Evolutionary conservation across 2,888 invertebrate genomes (phyloP).

Genomic region (Ametastegia equiseti): DNA sequence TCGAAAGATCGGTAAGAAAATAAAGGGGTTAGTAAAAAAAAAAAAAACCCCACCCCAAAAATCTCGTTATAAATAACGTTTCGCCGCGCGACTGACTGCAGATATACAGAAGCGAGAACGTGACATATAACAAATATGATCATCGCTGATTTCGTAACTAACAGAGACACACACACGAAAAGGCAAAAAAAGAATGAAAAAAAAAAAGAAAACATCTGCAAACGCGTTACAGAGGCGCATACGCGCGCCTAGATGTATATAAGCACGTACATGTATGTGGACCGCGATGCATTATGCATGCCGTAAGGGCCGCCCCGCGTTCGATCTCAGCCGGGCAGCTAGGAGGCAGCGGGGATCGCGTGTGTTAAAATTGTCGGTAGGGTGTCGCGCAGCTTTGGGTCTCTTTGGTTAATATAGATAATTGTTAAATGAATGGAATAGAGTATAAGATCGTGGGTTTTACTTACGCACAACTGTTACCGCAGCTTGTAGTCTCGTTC

Average conservation of each 20-base stretch:
- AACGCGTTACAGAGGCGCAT: no score
- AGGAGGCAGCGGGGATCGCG: conserved; percentile 18
- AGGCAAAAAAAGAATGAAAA: no score
- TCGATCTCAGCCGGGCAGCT: conserved; percentile 30
- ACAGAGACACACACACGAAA: neutral
- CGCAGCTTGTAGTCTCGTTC: conserved; percentile 26
- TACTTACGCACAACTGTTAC: conserved; percentile 40
- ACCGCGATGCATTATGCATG: conserved; percentile 38
- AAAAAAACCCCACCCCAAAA: conserved; percentile 39
- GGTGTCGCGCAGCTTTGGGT: neutral
- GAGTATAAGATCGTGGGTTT: neutral
- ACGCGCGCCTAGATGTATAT: neutral
- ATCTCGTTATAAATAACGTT: neutral
- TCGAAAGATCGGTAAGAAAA: neutral
- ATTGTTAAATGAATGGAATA: neutral
- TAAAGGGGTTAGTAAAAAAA: neutral
- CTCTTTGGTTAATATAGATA: neutral
- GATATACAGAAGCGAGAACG: no score
- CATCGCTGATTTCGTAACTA: neutral
- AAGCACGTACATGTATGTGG: neutral
- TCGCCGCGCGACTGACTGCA: neutral
- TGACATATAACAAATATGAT: neutral
- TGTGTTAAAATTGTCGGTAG: neutral
- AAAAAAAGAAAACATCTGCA: no score
- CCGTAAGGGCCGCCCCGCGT: conserved; percentile 1